Evolutionary conservation across 2,113 vertebrate genomes (phyloP).

Genomic region (Canis aureus): DNA sequence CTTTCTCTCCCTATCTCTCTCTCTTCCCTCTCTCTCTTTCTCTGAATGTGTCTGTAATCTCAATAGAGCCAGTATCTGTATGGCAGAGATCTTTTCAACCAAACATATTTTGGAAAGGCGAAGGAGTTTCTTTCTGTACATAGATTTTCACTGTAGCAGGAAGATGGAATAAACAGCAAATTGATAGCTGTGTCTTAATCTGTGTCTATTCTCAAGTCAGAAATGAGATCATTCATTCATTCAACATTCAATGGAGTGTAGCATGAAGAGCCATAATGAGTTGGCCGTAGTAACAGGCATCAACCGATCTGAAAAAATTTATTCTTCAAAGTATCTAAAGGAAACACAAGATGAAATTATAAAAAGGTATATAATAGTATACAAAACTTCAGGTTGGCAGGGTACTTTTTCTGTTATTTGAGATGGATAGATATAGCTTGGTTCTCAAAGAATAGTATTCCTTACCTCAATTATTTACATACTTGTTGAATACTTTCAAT

Average conservation of each 20-base stretch:
- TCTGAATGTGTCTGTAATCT: neutral
- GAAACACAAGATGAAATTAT: neutral
- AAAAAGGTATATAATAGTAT: neutral
- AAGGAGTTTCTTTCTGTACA: neutral
- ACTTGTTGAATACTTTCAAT: neutral
- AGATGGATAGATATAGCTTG: neutral
- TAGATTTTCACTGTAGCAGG: neutral
- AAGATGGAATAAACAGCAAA: neutral
- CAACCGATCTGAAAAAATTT: neutral
- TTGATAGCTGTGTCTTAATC: neutral
- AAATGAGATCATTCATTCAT: slow-evolving; percentile 39
- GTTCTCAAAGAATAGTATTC: neutral
- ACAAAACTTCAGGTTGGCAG: neutral
- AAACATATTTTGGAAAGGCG: neutral
- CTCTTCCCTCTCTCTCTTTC: neutral
- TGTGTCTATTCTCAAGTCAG: neutral
- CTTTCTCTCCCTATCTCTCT: neutral
- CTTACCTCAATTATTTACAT: neutral
- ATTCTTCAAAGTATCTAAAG: slow-evolving; percentile 40
- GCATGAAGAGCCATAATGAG: neutral
- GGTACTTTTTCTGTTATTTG: neutral
- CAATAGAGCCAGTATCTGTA: neutral
- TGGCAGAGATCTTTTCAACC: neutral
- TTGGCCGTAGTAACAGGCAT: neutral
- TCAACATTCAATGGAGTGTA: neutral